A percentile compares a stretch with the other conserved stretches of the same genome.
These are phyloP conservation scores for Saccopteryx leptura DNA, from an alignment of 2,113 vertebrate genomes.

Conservation along the genomic window DNA sequence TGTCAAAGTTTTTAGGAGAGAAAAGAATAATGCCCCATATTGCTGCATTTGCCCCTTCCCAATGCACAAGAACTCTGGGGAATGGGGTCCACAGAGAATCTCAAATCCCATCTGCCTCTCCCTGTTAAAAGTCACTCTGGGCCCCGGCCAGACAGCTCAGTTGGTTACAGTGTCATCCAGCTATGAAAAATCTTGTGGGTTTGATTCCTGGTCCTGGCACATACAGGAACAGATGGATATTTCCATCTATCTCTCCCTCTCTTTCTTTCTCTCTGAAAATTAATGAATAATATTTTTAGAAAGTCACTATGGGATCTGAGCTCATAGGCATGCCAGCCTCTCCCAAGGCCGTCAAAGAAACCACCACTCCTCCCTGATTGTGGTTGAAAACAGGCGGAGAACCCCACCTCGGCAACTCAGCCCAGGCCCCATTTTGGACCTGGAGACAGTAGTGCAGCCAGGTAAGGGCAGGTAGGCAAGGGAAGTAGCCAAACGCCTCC, in stretches of 20 bases:
- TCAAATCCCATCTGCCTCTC: background rate
- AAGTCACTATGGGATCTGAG: rapidly evolving
- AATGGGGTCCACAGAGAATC: background rate
- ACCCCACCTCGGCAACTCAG: background rate
- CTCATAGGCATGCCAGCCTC: background rate
- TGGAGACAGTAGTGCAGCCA: background rate
- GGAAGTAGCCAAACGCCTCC: background rate
- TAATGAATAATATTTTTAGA: too few relatives aligned
- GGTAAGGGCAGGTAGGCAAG: background rate
- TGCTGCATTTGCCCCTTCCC: background rate
- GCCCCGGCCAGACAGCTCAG: too few relatives aligned
- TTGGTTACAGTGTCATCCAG: too few relatives aligned
- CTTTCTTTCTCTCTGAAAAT: too few relatives aligned
- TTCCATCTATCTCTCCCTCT: too few relatives aligned
- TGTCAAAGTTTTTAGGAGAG: background rate
- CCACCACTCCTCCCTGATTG: background rate
- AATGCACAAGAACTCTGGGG: background rate
- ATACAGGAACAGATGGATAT: too few relatives aligned
- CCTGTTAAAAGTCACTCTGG: rapidly evolving
- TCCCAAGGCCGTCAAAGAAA: background rate
- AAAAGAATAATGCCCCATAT: background rate
- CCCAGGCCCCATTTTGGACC: background rate
- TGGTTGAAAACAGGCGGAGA: background rate
- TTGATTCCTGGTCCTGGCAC: too few relatives aligned
- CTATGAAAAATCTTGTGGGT: too few relatives aligned